These are phyloP conservation scores for Natator depressus DNA, from an alignment of 2,113 vertebrate genomes.

Conservation along the genomic window DNA sequence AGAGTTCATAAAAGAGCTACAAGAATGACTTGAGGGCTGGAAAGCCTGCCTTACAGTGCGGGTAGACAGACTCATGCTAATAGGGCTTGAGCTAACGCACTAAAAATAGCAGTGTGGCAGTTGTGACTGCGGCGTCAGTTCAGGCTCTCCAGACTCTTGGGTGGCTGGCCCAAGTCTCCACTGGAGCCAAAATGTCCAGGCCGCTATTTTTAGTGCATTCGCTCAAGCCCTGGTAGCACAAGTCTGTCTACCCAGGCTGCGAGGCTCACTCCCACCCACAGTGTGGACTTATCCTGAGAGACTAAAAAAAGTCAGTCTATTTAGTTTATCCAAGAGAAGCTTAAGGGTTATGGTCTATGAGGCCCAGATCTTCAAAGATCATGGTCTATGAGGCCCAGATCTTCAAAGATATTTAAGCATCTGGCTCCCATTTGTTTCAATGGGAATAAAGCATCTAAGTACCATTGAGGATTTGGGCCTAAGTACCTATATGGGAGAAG, in stretches of 20 bases:
- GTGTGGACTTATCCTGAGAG: not conserved
- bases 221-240: not conserved
- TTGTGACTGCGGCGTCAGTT: not conserved
- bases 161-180: not conserved
- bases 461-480: not conserved
- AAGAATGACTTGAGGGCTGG: not conserved
- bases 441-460: not conserved
- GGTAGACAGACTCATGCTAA: too few species aligned
- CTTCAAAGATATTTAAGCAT: not conserved
- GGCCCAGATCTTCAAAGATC: not conserved
- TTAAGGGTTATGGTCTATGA: not conserved
- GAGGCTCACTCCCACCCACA: not conserved
- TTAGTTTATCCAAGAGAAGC: conserved; percentile 12
- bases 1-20: too few species aligned
- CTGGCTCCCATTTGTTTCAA: not conserved
- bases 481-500: not conserved
- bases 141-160: not conserved
- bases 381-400: not conserved
- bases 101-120: too few species aligned
- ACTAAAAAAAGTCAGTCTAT: not conserved
- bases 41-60: not conserved
- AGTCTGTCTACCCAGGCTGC: not conserved
- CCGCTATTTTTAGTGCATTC: not conserved
- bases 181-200: not conserved
- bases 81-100: too few species aligned